Conservation (phyloP, 1,140 invertebrate species). For the Drosophila sechellia region DNA sequence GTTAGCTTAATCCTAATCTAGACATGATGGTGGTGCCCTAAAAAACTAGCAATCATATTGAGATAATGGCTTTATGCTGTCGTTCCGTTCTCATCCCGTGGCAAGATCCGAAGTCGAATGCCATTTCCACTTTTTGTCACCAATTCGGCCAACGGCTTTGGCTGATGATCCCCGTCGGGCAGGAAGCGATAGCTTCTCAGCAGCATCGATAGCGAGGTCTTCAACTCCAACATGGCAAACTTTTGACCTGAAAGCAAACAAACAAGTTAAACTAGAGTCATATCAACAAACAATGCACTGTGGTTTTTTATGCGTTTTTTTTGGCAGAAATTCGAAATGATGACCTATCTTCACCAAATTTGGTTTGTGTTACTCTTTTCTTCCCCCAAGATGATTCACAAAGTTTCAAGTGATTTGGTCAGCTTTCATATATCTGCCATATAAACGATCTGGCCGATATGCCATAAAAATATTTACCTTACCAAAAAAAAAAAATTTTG, state of each 20-base stretch:
- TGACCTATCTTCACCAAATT: no score
- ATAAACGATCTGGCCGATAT: no score
- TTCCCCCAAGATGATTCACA: no score
- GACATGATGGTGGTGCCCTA: neutral
- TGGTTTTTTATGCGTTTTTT: no score
- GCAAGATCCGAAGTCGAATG: conserved; percentile 71
- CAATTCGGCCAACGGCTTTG: conserved; percentile 73
- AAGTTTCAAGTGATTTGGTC: no score
- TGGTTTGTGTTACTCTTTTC: no score
- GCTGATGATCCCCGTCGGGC: conserved; percentile 64
- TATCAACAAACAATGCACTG: no score
- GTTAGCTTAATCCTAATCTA: neutral
- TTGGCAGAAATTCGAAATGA: no score
- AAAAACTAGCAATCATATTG: neutral
- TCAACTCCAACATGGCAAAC: conserved; percentile 85
- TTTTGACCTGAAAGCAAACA: conserved; percentile 81
- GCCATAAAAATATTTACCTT: no score
- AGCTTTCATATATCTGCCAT: no score
- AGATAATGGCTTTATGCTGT: neutral
- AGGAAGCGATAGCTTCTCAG: conserved; percentile 81
- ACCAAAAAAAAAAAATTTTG: no score
- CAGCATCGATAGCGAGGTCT: conserved; percentile 81
- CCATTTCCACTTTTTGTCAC: conserved; percentile 84
- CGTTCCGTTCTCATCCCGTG: conserved; percentile 32
- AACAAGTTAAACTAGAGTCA: no score